Conservation (phyloP, 2,113 vertebrate genomes). For the Aptenodytes forsteri region DNA sequence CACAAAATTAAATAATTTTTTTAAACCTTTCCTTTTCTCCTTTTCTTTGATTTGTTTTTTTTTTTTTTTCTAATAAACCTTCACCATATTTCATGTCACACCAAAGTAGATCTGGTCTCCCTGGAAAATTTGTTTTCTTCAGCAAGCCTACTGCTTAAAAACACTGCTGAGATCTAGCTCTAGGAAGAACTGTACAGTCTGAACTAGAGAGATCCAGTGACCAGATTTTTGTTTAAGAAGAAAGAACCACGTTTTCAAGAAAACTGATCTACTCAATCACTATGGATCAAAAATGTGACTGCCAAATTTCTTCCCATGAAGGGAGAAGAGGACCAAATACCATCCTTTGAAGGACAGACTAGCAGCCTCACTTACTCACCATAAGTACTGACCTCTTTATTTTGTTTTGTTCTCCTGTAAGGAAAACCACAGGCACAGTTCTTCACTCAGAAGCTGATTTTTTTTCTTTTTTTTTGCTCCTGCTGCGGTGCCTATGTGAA, state of each 20-base stretch:
- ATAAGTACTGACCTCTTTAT: accelerated
- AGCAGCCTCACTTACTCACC: neutral
- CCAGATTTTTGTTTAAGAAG: neutral
- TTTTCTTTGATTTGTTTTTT: neutral
- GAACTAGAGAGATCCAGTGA: neutral
- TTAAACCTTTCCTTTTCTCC: neutral
- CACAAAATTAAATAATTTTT: neutral
- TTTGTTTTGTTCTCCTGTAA: neutral
- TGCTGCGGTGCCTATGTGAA: neutral
- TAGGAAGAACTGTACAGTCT: neutral
- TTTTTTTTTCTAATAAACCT: neutral
- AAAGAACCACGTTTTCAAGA: neutral
- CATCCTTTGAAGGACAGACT: neutral
- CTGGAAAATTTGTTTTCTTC: neutral
- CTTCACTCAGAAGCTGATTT: neutral
- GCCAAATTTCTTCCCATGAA: neutral
- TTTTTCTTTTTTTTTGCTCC: neutral
- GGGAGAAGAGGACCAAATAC: neutral
- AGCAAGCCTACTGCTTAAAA: neutral
- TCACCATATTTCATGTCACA: neutral
- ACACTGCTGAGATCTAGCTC: neutral
- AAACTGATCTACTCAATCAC: neutral
- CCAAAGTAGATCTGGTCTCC: neutral
- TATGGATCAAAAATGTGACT: neutral
- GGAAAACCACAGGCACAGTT: neutral